Percentiles rank a stretch among this genome's conserved stretches.
Conservation (phyloP, 2,797 vertebrate species). For the Cossypha dichroa region DNA sequence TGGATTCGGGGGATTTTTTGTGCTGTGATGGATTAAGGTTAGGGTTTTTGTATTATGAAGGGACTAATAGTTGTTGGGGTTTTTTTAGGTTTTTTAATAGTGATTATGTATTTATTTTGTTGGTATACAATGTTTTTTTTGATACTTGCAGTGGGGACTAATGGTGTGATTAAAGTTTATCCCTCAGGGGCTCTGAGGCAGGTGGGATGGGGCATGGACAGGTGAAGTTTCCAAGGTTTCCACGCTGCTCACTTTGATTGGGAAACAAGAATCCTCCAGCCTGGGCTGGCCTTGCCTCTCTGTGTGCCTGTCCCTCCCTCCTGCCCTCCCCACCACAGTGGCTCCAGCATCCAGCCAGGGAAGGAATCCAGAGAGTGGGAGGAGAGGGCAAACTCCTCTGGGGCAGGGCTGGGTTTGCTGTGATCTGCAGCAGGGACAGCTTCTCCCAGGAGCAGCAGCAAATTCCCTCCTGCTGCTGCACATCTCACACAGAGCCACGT, state of each 20-base stretch:
- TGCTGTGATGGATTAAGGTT: no score
- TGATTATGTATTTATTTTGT: no score
- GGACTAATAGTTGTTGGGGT: no score
- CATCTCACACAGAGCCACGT: constrained; percentile 31
- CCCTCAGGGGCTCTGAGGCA: background rate
- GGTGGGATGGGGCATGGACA: background rate
- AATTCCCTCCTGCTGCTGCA: constrained; percentile 7
- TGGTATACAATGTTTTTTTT: no score
- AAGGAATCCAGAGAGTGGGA: background rate
- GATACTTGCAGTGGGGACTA: no score
- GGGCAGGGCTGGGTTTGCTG: constrained; percentile 19
- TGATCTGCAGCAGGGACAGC: constrained; percentile 11
- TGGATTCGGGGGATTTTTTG: background rate
- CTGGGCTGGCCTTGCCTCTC: background rate
- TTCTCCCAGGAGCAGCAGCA: constrained; percentile 46
- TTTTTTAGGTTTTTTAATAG: no score
- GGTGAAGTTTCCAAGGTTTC: rapidly evolving
- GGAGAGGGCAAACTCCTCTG: background rate
- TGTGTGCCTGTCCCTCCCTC: background rate
- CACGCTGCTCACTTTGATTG: background rate
- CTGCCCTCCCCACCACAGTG: background rate
- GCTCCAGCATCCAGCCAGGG: background rate
- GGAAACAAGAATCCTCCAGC: rapidly evolving
- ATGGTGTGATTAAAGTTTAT: no score
- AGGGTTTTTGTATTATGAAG: no score